These are phyloP conservation scores for Drosophila jambulina DNA, from an alignment of 1,140 invertebrate species.

Conservation along the genomic window DNA sequence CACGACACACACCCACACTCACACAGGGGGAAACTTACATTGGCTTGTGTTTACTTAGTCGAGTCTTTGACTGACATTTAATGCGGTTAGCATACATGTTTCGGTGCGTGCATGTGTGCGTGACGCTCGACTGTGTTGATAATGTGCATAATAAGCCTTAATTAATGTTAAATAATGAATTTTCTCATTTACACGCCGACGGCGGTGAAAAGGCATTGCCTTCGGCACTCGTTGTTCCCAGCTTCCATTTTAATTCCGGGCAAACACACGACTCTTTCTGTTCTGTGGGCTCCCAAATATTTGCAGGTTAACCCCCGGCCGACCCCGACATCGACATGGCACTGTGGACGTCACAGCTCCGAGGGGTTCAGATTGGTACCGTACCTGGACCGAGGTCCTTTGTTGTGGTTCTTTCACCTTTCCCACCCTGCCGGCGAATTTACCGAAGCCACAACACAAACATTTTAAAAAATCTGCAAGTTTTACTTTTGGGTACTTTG, in stretches of 20 bases:
- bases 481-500: slow-evolving; percentile 47
- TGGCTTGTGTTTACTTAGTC: slow-evolving; percentile 46
- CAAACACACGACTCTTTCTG: slow-evolving; percentile 46
- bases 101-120: slow-evolving; percentile 1
- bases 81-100: slow-evolving; percentile 64
- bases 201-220: slow-evolving; percentile 63
- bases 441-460: slow-evolving; percentile 51
- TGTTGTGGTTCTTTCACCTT: slow-evolving; percentile 65
- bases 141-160: slow-evolving; percentile 84
- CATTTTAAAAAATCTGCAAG: slow-evolving; percentile 61
- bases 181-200: slow-evolving; percentile 80
- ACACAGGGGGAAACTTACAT: slow-evolving; percentile 6
- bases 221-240: slow-evolving; percentile 17
- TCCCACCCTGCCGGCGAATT: slow-evolving; percentile 30
- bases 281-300: slow-evolving; percentile 60
- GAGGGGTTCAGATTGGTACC: not conserved
- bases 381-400: slow-evolving; percentile 22
- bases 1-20: too few relatives aligned
- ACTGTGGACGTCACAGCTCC: slow-evolving; percentile 1
- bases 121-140: slow-evolving; percentile 67
- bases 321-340: not conserved
- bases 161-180: slow-evolving; percentile 84
- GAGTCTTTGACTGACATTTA: slow-evolving; percentile 72
- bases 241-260: slow-evolving; percentile 36
- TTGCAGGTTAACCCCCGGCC: slow-evolving; percentile 44